phyloP scores from a whole-genome alignment of 2,888 invertebrate genomes.

The Anticlea derivata region DNA sequence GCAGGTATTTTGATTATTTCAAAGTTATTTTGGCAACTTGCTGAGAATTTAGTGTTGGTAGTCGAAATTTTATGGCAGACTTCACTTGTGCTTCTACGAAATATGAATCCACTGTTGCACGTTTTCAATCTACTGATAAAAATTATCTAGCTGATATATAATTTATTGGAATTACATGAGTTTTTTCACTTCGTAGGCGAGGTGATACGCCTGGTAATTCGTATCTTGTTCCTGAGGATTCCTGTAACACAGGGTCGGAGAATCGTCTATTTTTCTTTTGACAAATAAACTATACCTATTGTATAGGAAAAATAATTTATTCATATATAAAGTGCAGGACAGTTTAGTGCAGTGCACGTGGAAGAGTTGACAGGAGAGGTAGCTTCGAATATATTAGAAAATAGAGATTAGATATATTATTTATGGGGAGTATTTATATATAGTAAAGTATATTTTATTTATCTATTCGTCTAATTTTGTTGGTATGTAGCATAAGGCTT shows the following conservation, averaged over 20 bases:
- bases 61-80: slow-evolving; percentile 37
- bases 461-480: slow-evolving; percentile 1
- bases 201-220: slow-evolving; percentile 98
- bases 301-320: slow-evolving; percentile 33
- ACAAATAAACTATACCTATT: slow-evolving; percentile 24
- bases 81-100: slow-evolving; percentile 44
- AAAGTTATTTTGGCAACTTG: no score
- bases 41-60: no score
- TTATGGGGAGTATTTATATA: slow-evolving; percentile 31
- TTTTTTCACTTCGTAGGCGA: slow-evolving; percentile 99
- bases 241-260: slow-evolving; percentile 93
- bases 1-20: no score
- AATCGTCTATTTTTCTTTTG: slow-evolving; percentile 43
- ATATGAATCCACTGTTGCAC: slow-evolving; percentile 47
- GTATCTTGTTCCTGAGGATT: slow-evolving; percentile 93
- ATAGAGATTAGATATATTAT: slow-evolving; percentile 40
- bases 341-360: slow-evolving; percentile 48
- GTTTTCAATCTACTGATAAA: slow-evolving; percentile 60
- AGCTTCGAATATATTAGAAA: slow-evolving; percentile 28
- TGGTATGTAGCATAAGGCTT: slow-evolving; percentile 4
- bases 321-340: slow-evolving; percentile 34
- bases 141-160: slow-evolving; percentile 72
- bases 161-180: slow-evolving; percentile 93
- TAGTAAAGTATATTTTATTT: slow-evolving; percentile 3
- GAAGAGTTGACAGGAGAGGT: slow-evolving; percentile 36